Evolutionary conservation across 2,113 vertebrate genomes (phyloP).

Genomic region (Notechis scutatus): DNA sequence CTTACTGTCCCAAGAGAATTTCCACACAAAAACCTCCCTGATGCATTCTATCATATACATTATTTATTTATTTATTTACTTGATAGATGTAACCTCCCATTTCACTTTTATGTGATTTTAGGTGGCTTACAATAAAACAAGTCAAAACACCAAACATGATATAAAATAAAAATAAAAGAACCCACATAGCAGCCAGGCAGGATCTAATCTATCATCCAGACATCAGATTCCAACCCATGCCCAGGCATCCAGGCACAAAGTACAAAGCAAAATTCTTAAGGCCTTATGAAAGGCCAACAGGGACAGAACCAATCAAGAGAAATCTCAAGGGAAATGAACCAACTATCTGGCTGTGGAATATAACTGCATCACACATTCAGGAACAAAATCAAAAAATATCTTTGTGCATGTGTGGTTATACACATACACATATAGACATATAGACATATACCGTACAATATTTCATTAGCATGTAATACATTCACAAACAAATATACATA

Average conservation of each 20-base stretch:
- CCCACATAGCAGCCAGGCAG: background rate
- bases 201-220: background rate
- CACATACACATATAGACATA: background rate
- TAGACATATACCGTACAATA: background rate
- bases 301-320: background rate
- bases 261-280: background rate
- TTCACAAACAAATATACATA: background rate
- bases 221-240: background rate
- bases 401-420: background rate
- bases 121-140: background rate
- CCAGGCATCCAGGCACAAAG: background rate
- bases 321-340: background rate
- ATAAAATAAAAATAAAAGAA: background rate
- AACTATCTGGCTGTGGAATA: background rate
- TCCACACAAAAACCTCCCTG: background rate
- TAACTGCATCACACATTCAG: background rate
- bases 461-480: background rate
- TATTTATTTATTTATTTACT: background rate
- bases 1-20: background rate
- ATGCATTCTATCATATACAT: background rate
- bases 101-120: background rate
- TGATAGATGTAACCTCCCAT: background rate
- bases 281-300: background rate
- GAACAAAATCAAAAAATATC: background rate
- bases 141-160: background rate